Percentiles rank a stretch among this genome's conserved stretches.
Evolutionary conservation across 1,140 invertebrate species (phyloP).

Genomic region (Drosophila ambigua): DNA sequence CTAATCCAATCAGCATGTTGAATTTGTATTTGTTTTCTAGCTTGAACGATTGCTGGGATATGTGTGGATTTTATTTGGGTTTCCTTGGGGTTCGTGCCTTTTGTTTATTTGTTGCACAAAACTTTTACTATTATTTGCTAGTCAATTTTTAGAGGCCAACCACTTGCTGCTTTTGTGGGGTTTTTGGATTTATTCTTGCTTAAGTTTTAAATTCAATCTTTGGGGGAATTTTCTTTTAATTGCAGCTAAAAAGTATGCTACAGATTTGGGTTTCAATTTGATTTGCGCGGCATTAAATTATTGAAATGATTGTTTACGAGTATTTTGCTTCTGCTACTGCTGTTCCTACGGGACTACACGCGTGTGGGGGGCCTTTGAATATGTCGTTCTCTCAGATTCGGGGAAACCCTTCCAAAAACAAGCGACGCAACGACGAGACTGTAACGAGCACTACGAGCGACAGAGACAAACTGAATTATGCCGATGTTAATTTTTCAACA

Average conservation of each 20-base stretch:
- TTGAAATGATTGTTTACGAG: slow-evolving; percentile 10
- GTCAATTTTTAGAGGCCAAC: slow-evolving; percentile 16
- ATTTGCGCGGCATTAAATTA: background rate
- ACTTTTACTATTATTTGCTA: background rate
- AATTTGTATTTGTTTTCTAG: slow-evolving; percentile 4
- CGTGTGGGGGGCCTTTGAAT: too few species aligned
- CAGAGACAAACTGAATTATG: slow-evolving; percentile 80
- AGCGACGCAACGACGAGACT: slow-evolving; percentile 47
- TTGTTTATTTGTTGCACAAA: background rate
- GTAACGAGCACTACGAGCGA: slow-evolving; percentile 77
- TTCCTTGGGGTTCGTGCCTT: background rate
- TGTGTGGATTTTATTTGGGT: slow-evolving; percentile 28
- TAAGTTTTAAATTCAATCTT: slow-evolving; percentile 9
- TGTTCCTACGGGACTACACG: slow-evolving; percentile 2
- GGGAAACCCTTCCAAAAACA: slow-evolving; percentile 21
- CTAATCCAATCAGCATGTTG: slow-evolving; percentile 92
- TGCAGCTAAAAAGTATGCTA: slow-evolving; percentile 4
- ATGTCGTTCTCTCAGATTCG: slow-evolving; percentile 1
- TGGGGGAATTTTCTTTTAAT: background rate
- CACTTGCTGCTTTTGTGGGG: slow-evolving; percentile 20
- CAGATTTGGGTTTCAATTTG: too few species aligned
- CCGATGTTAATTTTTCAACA: slow-evolving; percentile 80
- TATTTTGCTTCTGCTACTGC: slow-evolving; percentile 12
- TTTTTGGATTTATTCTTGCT: slow-evolving; percentile 7
- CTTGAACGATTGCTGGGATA: slow-evolving; percentile 36